These are phyloP conservation scores for Antrozous pallidus DNA, from an alignment of 2,797 vertebrate genomes.

Conservation along the genomic window DNA sequence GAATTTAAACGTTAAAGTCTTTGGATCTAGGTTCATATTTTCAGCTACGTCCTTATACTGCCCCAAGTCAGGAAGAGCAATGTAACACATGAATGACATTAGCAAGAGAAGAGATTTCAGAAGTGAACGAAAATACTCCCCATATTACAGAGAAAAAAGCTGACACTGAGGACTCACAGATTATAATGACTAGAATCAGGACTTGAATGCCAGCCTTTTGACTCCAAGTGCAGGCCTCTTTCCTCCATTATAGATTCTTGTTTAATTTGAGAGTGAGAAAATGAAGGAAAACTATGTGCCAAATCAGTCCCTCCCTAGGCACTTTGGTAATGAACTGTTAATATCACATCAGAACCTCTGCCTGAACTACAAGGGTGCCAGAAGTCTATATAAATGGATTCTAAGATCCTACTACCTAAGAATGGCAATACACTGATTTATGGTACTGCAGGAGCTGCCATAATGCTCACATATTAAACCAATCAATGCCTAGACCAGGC, in stretches of 20 bases:
- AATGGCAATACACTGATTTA: background rate
- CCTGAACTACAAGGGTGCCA: background rate
- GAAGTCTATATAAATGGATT: background rate
- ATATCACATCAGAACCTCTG: background rate
- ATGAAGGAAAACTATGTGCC: background rate
- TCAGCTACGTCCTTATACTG: background rate
- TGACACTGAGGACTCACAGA: background rate
- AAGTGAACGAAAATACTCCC: background rate
- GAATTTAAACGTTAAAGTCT: background rate
- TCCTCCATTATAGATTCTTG: conserved; percentile 1
- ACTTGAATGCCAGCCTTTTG: background rate
- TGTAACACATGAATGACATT: background rate
- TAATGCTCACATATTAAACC: background rate
- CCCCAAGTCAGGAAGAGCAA: background rate
- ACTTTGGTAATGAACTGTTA: background rate
- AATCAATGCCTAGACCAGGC: background rate
- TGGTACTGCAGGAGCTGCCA: background rate
- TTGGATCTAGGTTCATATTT: background rate
- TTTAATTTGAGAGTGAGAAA: conserved; percentile 19
- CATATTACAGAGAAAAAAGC: background rate
- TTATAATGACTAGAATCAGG: background rate
- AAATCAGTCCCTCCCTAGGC: background rate
- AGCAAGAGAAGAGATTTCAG: conserved; percentile 8
- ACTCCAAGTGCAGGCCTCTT: background rate
- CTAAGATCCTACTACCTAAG: background rate